Evolutionary conservation across 2,888 invertebrate genomes (phyloP).

Genomic region (Hypsopygia costalis): DNA sequence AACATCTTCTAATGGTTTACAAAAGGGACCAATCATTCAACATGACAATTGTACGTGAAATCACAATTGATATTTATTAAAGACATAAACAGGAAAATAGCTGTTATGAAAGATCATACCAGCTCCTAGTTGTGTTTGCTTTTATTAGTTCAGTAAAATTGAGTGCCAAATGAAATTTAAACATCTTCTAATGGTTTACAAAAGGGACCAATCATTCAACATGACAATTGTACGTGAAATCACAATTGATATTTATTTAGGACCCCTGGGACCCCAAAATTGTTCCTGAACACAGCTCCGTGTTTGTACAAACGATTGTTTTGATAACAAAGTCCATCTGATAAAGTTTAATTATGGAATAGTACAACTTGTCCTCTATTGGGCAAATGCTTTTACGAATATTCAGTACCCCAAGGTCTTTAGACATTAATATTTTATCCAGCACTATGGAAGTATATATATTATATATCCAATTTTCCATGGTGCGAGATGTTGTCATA

Average conservation of each 20-base stretch:
- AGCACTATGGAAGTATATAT: no score
- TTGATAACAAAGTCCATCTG: neutral
- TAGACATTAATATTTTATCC: no score
- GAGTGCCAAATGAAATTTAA: no score
- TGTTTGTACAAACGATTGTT: neutral
- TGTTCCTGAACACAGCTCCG: neutral
- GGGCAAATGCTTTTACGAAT: no score
- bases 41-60: neutral
- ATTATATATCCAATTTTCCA: no score
- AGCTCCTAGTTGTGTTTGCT: no score
- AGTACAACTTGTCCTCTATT: neutral
- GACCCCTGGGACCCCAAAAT: neutral
- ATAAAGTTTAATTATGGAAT: neutral
- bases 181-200: neutral
- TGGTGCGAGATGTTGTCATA: no score
- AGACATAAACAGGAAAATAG: no score
- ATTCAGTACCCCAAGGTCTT: no score
- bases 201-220: neutral
- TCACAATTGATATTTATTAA: neutral
- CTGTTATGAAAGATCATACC: no score
- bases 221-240: neutral
- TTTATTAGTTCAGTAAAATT: no score
- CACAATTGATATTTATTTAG: neutral
- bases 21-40: neutral
- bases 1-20: neutral